Conservation (phyloP, 2,797 vertebrate species). For the Enteromius radiatus region DNA sequence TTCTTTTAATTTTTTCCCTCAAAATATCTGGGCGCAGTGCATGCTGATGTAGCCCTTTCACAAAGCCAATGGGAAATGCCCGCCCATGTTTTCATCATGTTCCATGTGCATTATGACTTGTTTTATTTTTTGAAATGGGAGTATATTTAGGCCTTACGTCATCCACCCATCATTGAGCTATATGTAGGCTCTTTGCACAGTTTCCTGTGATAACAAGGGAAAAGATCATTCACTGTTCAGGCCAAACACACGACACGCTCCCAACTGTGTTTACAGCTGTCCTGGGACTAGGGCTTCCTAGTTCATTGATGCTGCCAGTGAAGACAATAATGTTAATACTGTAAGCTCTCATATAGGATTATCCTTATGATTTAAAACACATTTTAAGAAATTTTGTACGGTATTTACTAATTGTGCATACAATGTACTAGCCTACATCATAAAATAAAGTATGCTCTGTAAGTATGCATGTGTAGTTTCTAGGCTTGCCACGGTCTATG, state of each 20-base stretch:
- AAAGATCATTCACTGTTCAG: constrained; percentile 44
- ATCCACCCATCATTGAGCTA: constrained; percentile 42
- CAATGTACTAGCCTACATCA: background rate
- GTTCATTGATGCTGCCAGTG: background rate
- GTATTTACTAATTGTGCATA: background rate
- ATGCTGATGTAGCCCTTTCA: constrained; percentile 37
- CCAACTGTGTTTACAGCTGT: constrained; percentile 16
- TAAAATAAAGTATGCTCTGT: background rate
- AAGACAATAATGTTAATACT: background rate
- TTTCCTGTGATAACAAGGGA: constrained; percentile 56
- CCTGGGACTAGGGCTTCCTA: constrained; percentile 6
- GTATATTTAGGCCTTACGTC: constrained; percentile 49
- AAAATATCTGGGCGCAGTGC: constrained; percentile 40
- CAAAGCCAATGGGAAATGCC: constrained; percentile 51
- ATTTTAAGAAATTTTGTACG: background rate
- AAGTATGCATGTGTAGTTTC: background rate
- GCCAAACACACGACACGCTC: constrained; percentile 24
- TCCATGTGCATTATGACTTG: constrained; percentile 33
- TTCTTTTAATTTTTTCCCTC: constrained; percentile 29
- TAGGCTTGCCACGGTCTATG: background rate
- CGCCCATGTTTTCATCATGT: constrained; percentile 52
- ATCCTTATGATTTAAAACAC: background rate
- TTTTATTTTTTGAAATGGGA: constrained; percentile 38
- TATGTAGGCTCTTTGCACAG: constrained; percentile 31
- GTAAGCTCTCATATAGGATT: background rate